Conservation (phyloP, 2,113 vertebrate genomes). For the Aegotheles bennettii region DNA sequence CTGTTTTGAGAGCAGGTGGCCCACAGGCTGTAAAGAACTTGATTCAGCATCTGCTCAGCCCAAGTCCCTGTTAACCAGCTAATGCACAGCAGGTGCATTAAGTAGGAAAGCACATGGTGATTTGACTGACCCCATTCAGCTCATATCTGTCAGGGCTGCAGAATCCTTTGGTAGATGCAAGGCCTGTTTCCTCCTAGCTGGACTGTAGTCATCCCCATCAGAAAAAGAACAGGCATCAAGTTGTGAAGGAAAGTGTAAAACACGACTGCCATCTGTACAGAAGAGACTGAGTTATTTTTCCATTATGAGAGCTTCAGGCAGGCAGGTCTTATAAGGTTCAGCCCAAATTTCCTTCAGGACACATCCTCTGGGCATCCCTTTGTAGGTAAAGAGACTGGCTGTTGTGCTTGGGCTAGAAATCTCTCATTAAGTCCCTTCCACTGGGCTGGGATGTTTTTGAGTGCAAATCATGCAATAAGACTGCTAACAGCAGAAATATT, state of each 20-base stretch:
- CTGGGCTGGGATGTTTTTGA: neutral
- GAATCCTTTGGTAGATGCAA: neutral
- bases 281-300: neutral
- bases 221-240: neutral
- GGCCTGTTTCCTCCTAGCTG: neutral
- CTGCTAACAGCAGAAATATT: neutral
- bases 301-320: neutral
- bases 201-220: neutral
- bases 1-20: fast-evolving
- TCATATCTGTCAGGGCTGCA: neutral
- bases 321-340: neutral
- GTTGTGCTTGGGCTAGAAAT: neutral
- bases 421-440: neutral
- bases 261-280: neutral
- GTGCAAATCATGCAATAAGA: neutral
- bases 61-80: neutral
- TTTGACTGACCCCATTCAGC: neutral
- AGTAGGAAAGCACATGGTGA: neutral
- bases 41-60: neutral
- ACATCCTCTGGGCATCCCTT: neutral
- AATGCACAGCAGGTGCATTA: neutral
- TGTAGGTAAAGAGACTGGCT: neutral
- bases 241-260: neutral
- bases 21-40: neutral
- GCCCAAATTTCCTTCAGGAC: neutral